phyloP scores from a whole-genome alignment of 2,888 invertebrate species.

The Chaitophorus viminalis region DNA sequence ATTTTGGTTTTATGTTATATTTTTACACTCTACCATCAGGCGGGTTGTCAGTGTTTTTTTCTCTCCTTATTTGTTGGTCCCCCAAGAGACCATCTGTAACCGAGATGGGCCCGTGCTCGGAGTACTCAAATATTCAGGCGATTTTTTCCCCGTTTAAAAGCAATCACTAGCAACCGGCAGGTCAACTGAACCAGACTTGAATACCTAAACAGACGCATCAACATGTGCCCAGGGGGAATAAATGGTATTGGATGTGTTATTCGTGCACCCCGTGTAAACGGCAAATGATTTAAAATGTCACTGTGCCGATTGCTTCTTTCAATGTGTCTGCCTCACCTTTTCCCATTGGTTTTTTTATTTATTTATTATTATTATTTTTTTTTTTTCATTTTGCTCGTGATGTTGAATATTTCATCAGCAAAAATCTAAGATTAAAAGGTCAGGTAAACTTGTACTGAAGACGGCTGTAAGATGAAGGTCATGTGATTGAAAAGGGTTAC shows the following conservation, averaged over 20 bases:
- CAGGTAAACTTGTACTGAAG: neutral
- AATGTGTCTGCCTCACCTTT: conserved; percentile 14
- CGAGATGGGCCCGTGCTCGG: conserved; percentile 53
- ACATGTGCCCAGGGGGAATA: conserved; percentile 57
- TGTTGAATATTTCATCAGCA: conserved; percentile 28
- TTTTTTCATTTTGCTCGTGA: conserved; percentile 11
- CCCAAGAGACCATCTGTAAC: conserved; percentile 59
- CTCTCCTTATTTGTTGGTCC: conserved; percentile 36
- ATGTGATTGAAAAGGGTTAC: neutral
- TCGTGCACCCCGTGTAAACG: conserved; percentile 52
- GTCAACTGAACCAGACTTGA: conserved; percentile 61
- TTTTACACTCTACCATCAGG: conserved; percentile 14
- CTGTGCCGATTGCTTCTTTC: conserved; percentile 50
- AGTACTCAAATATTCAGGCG: conserved; percentile 61
- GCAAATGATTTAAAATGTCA: conserved; percentile 58
- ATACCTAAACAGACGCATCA: conserved; percentile 57
- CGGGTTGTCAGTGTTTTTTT: conserved; percentile 35
- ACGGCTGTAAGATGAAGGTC: neutral
- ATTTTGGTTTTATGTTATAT: conserved; percentile 45
- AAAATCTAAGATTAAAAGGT: conserved; percentile 40
- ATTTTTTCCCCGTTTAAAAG: conserved; percentile 61
- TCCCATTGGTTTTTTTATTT: neutral
- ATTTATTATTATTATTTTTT: conserved; percentile 1
- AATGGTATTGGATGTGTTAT: conserved; percentile 55
- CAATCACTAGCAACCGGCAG: conserved; percentile 61